Evolutionary conservation across 2,113 vertebrate genomes (phyloP).

Genomic region (Sphyrna mokarran): DNA sequence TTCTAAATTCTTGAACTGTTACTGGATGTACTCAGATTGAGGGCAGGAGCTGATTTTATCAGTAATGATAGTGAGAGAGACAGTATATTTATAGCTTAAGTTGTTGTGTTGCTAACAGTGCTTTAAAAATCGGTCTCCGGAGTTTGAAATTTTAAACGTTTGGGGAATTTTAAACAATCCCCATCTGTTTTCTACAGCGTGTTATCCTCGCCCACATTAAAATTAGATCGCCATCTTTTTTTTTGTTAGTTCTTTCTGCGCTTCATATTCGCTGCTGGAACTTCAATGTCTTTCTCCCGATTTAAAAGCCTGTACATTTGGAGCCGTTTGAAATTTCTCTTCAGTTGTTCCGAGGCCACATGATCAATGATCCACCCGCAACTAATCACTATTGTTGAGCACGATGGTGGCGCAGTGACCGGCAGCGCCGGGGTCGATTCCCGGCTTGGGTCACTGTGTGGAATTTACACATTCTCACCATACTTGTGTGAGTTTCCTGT

Average conservation of each 20-base stretch:
- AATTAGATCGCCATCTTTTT: neutral
- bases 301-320: too few relatives aligned
- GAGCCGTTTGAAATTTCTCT: too few relatives aligned
- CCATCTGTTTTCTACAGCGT: neutral
- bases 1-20: neutral
- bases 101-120: neutral
- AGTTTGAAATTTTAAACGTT: neutral
- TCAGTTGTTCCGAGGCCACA: too few relatives aligned
- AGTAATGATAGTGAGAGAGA: neutral
- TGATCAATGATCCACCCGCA: too few relatives aligned
- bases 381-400: too few relatives aligned
- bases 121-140: neutral
- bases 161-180: neutral
- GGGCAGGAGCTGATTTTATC: neutral
- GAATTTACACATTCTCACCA: too few relatives aligned
- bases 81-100: too few relatives aligned
- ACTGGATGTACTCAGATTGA: neutral
- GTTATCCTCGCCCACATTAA: neutral
- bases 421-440: too few relatives aligned
- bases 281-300: neutral
- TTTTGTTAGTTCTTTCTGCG: neutral
- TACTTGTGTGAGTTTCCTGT: too few relatives aligned
- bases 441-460: too few relatives aligned
- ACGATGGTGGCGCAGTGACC: too few relatives aligned
- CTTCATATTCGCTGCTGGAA: neutral